These are phyloP conservation scores for Centropus unirufus DNA, from an alignment of 2,113 vertebrate genomes.

Conservation along the genomic window DNA sequence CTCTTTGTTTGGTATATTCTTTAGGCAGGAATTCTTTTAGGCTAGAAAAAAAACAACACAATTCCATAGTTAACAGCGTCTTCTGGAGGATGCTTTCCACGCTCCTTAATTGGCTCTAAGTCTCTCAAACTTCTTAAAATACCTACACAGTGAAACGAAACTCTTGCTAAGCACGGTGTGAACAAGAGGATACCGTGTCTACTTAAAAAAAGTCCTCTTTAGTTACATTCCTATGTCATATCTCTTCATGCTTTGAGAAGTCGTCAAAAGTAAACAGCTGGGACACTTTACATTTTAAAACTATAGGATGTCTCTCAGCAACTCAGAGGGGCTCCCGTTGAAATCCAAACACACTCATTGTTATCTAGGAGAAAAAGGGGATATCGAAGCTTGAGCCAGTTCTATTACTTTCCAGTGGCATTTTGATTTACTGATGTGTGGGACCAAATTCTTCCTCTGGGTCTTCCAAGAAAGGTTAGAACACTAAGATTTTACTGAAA, in stretches of 20 bases:
- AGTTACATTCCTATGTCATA: neutral
- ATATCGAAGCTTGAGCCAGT: neutral
- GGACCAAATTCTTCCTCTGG: neutral
- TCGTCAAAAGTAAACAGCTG: neutral
- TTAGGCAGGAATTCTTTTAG: constrained; percentile 87
- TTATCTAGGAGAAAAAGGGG: neutral
- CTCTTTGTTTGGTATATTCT: constrained; percentile 87
- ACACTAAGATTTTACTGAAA: neutral
- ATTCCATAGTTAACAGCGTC: neutral
- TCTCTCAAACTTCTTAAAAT: neutral
- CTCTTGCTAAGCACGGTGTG: neutral
- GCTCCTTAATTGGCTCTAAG: neutral
- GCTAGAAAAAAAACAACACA: constrained; percentile 40
- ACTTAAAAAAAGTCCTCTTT: neutral
- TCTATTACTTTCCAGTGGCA: neutral
- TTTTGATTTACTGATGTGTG: neutral
- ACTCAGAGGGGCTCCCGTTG: neutral
- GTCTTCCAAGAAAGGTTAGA: neutral
- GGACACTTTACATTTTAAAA: neutral
- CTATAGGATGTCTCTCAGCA: neutral
- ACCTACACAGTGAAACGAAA: neutral
- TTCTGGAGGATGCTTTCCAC: neutral
- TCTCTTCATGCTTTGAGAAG: neutral
- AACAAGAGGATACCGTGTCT: neutral
- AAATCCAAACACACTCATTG: neutral